Base-by-base conservation (phyloP, 1,140 invertebrate genomes). In the Marisa cornuarietis region DNA sequence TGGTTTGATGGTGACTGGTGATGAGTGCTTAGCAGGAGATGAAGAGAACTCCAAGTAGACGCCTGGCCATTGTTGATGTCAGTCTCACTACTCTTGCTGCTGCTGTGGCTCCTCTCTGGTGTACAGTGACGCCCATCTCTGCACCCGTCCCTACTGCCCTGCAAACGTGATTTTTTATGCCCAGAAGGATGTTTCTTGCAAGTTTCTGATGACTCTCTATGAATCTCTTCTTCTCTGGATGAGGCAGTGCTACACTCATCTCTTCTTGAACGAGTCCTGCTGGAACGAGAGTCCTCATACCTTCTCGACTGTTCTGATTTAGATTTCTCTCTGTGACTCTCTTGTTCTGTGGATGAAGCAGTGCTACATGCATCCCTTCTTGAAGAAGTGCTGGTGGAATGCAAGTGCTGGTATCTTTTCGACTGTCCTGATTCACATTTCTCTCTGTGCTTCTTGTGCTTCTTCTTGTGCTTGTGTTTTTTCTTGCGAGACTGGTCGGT, bases 171-270 rank as follows among this genome's bases (percentile, higher is more conserved):
- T 62, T 78, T 85, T 76, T 87, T 87, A 71, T 87, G 86, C 8
- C 86, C 86, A 58, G 85, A 84, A 2, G 81, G 84, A 72, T 87
- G 86, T 78, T 87, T 87, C 71, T 87, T 87, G 74, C 58, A 87
- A 68, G 58, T 24, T 16, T 72, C 22, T 8, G 58, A 69, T 3
- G 65, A 69, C 58, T 24, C 31, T 63, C 65, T 6, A 10, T 68
- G 65, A 31, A n/a, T 62, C 24, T 68, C 76, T 24, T 31, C 13
- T 10, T 24, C 51, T 61, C 31, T 7, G 18, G 76, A 69, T 14
- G 76, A 77, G 4, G 58, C 54, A 13, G 58, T 51, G 24, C n/a
- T 63, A 42, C 61, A 22, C 31, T 16, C 68, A 18, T n/a, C 26
- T 5, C 66, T 74, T 42, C 16, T 31, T n/a, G 74, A 81, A 62